Evolutionary conservation across 2,888 invertebrate genomes (phyloP).

Genomic region (Archaeoteleia sp.): DNA sequence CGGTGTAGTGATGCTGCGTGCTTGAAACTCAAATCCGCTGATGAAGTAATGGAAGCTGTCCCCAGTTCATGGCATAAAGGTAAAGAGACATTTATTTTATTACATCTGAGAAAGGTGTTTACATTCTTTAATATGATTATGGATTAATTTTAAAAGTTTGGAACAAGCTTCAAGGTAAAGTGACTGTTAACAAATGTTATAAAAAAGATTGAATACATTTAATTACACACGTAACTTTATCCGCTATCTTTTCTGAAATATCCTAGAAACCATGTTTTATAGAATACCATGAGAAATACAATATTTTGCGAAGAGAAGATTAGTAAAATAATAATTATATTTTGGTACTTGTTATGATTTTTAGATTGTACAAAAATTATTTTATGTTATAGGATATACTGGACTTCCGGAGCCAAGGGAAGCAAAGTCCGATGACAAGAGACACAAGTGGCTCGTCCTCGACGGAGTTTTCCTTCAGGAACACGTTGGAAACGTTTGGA

Average conservation of each 20-base stretch:
- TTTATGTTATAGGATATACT: slow-evolving; percentile 57
- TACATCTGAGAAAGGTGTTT: too few species aligned
- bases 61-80: slow-evolving; percentile 82
- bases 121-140: background rate
- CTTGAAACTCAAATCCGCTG: slow-evolving; percentile 73
- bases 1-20: slow-evolving; percentile 78
- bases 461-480: slow-evolving; percentile 83
- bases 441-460: slow-evolving; percentile 85
- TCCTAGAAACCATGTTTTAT: too few species aligned
- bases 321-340: too few species aligned
- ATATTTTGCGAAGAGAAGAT: too few species aligned
- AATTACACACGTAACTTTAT: too few species aligned
- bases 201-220: too few species aligned
- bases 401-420: slow-evolving; percentile 76
- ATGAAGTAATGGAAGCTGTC: slow-evolving; percentile 81
- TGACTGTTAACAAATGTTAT: too few species aligned
- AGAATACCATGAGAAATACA: too few species aligned
- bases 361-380: too few species aligned
- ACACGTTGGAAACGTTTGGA: slow-evolving; percentile 82
- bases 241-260: too few species aligned
- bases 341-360: too few species aligned
- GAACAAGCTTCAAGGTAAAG: too few species aligned
- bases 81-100: slow-evolving; percentile 1
- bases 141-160: background rate
- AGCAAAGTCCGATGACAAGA: slow-evolving; percentile 67